A percentile compares a stretch with the other conserved stretches of the same genome.
These are phyloP conservation scores for Poecilia gillii DNA, from an alignment of 2,797 vertebrate species.

Conservation along the genomic window DNA sequence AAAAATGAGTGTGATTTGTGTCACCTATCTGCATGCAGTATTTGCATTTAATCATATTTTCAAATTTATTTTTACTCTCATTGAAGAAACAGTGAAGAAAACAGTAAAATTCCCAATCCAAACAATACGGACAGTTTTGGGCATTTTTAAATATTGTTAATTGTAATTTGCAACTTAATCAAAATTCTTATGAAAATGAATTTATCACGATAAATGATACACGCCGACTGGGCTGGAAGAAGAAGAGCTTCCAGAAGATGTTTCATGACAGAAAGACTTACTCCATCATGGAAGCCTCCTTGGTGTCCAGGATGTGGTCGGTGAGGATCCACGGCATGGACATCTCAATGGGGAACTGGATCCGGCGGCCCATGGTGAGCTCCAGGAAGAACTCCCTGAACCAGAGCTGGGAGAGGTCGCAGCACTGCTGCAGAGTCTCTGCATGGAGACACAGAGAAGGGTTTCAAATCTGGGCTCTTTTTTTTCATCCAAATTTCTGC, in stretches of 20 bases:
- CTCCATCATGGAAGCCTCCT: slow-evolving; percentile 99
- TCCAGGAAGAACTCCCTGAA: slow-evolving; percentile 98
- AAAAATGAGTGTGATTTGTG: too few relatives aligned
- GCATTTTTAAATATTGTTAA: too few relatives aligned
- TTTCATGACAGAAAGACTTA: slow-evolving; percentile 63
- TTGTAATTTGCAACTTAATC: too few relatives aligned
- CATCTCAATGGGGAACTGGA: slow-evolving; percentile 99
- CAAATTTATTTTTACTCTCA: too few relatives aligned
- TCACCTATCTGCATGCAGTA: too few relatives aligned
- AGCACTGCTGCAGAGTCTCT: slow-evolving; percentile 98
- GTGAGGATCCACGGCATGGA: slow-evolving; percentile 99
- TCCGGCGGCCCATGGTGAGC: slow-evolving; percentile 96
- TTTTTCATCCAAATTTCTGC: not conserved
- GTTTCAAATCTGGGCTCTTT: not conserved
- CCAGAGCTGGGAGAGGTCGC: slow-evolving; percentile 97
- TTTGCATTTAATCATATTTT: too few relatives aligned
- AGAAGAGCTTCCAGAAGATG: not conserved
- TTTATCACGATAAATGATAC: too few relatives aligned
- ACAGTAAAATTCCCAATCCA: too few relatives aligned
- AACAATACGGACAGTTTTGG: too few relatives aligned
- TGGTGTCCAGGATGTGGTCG: slow-evolving; percentile 96
- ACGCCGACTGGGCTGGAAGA: not conserved
- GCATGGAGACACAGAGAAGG: slow-evolving; percentile 12
- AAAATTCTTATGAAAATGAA: too few relatives aligned
- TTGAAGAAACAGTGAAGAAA: too few relatives aligned